Percentiles rank a stretch among this genome's conserved stretches.
phyloP scores from a whole-genome alignment of 2,797 vertebrate species.

The Heteromormyrus szaboi region DNA sequence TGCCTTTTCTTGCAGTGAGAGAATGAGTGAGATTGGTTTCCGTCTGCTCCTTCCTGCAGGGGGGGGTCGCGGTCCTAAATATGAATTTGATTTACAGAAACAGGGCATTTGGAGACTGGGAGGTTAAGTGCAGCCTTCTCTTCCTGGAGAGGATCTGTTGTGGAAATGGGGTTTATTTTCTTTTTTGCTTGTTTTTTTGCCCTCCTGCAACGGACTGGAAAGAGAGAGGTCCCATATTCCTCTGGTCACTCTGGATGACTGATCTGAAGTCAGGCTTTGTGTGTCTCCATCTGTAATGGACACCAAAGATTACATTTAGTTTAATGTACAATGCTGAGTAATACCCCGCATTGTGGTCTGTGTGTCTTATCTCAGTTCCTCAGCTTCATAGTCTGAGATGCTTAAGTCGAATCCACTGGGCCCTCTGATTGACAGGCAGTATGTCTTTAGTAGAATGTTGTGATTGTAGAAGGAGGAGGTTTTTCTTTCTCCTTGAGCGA shows the following conservation, averaged over 20 bases:
- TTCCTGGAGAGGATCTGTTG: background rate
- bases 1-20: background rate
- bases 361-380: background rate
- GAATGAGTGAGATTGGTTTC: slow-evolving; percentile 1
- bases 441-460: background rate
- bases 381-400: background rate
- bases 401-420: background rate
- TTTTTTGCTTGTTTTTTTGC: background rate
- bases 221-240: background rate
- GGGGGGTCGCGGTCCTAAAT: background rate
- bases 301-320: background rate
- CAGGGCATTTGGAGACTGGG: background rate
- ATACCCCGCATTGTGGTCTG: background rate
- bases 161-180: background rate
- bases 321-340: background rate
- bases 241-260: background rate
- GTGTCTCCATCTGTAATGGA: background rate
- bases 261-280: background rate
- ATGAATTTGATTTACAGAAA: background rate
- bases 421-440: background rate
- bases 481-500: background rate
- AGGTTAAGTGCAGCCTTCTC: background rate
- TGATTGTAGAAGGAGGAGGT: background rate
- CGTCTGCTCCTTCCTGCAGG: background rate
- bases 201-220: background rate